Conservation (phyloP, 2,113 vertebrate genomes). For the Callopanchax toddi region DNA sequence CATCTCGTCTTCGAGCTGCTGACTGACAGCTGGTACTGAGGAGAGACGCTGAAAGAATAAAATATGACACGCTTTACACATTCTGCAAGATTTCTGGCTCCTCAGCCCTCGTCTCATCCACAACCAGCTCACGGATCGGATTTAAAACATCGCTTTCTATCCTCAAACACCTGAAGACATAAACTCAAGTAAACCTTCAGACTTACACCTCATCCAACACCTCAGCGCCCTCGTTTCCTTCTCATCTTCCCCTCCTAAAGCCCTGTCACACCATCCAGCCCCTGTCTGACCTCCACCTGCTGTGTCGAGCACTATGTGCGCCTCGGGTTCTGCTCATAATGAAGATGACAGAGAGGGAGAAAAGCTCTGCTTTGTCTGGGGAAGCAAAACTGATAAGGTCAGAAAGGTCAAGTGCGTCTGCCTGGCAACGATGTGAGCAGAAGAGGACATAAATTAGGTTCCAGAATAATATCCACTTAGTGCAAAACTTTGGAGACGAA, state of each 20-base stretch:
- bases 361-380: conserved; percentile 1
- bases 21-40: conserved; percentile 1
- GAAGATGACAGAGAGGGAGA: conserved; percentile 20
- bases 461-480: not conserved
- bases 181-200: not conserved
- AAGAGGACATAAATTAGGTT: not conserved
- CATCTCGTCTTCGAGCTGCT: not conserved
- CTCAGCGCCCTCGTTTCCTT: not conserved
- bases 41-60: not conserved
- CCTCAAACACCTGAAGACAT: not conserved
- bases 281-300: conserved; percentile 22
- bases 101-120: not conserved
- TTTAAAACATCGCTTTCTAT: not conserved
- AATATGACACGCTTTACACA: not conserved
- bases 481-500: not conserved
- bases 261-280: not conserved
- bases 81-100: conserved; percentile 3
- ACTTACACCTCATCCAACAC: not conserved
- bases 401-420: conserved; percentile 1
- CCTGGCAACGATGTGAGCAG: not conserved
- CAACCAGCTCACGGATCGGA: conserved; percentile 11
- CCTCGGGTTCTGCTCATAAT: conserved; percentile 27
- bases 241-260: conserved; percentile 11
- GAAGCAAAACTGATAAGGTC: conserved; percentile 24
- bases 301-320: conserved; percentile 9